A percentile compares a stretch with the other conserved stretches of the same genome.
phyloP scores from a whole-genome alignment of 2,888 invertebrate species.

The Oxyteleia sp. region DNA sequence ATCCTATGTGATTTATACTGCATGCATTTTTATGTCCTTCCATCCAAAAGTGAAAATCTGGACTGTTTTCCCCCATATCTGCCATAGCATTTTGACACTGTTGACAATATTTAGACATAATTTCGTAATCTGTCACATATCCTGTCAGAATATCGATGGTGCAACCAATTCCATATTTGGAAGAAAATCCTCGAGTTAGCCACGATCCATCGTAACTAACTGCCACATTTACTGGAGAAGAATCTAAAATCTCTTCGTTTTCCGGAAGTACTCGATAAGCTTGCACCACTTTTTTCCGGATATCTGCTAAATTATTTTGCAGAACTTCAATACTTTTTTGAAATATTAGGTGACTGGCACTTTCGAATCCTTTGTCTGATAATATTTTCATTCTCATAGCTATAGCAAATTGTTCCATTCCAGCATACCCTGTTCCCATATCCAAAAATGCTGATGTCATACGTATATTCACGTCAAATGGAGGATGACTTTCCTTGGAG shows the following conservation, averaged over 20 bases:
- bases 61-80: neutral
- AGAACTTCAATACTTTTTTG: conserved; percentile 3
- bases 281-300: neutral
- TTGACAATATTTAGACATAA: conserved; percentile 13
- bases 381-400: neutral
- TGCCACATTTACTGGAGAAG: neutral
- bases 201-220: conserved; percentile 5
- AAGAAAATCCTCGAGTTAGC: conserved; percentile 3
- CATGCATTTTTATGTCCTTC: neutral
- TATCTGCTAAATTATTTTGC: conserved; percentile 11
- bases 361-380: neutral
- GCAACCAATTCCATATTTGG: neutral
- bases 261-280: neutral
- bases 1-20: neutral
- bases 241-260: neutral
- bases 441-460: conserved; percentile 17
- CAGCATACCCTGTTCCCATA: conserved; percentile 7
- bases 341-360: neutral
- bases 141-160: neutral
- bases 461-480: conserved; percentile 15
- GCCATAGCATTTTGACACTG: neutral
- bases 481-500: neutral
- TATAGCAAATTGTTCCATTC: conserved; percentile 21
- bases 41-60: conserved; percentile 6
- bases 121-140: neutral